phyloP scores from a whole-genome alignment of 1,140 invertebrate species.

The Drosophila setifemur region DNA sequence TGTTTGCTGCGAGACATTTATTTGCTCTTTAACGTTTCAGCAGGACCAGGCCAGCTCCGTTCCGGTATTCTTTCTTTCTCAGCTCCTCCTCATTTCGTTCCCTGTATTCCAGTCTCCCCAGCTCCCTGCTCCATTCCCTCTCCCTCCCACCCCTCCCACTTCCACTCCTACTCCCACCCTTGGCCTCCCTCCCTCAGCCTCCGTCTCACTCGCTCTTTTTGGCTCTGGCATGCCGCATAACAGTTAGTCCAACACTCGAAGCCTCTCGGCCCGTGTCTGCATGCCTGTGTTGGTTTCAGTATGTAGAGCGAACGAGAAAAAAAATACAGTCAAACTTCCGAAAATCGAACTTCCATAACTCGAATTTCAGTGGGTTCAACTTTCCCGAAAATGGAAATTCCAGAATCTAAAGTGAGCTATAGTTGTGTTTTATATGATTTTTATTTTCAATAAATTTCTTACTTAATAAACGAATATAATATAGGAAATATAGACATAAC shows the following conservation, averaged over 20 bases:
- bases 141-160: neutral
- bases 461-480: too few species aligned
- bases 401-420: too few species aligned
- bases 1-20: constrained; percentile 72
- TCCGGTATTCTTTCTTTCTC: constrained; percentile 51
- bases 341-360: constrained; percentile 21
- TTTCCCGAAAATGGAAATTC: too few species aligned
- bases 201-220: constrained; percentile 21
- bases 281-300: constrained; percentile 31
- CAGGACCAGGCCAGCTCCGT: constrained; percentile 56
- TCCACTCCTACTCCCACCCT: constrained; percentile 2
- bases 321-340: constrained; percentile 4
- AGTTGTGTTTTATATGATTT: too few species aligned
- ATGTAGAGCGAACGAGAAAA: constrained; percentile 21
- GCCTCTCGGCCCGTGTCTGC: constrained; percentile 10
- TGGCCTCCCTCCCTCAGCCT: neutral
- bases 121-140: constrained; percentile 7
- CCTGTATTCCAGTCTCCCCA: neutral
- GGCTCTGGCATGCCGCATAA: constrained; percentile 60
- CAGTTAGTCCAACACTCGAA: constrained; percentile 70
- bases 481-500: too few species aligned
- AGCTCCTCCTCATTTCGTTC: constrained; percentile 19
- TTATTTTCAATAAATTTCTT: too few species aligned
- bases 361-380: too few species aligned
- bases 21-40: constrained; percentile 76